Evolutionary conservation across 2,113 vertebrate species (phyloP).

Genomic region (Neotoma lepida): DNA sequence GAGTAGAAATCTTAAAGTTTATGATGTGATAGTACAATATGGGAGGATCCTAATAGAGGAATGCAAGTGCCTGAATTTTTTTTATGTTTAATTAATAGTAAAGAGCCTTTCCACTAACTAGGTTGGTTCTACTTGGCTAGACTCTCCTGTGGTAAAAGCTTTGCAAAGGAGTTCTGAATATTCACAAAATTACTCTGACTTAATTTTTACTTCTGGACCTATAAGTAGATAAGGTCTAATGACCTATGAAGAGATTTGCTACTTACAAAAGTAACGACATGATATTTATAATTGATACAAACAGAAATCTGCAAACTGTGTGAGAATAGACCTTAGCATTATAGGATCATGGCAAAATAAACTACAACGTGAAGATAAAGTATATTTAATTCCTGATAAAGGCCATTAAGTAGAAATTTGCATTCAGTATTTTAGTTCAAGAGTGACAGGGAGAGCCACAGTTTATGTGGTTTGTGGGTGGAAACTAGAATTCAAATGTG

Average conservation of each 20-base stretch:
- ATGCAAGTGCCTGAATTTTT: background rate
- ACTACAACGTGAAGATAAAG: background rate
- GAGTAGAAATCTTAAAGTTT: background rate
- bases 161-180: background rate
- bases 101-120: background rate
- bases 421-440: background rate
- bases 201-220: background rate
- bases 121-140: background rate
- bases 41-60: background rate
- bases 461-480: background rate
- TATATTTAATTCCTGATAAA: background rate
- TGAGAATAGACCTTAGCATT: background rate
- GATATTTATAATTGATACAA: background rate
- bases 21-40: too few relatives aligned
- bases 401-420: background rate
- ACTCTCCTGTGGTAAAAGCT: background rate
- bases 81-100: background rate
- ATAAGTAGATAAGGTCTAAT: background rate
- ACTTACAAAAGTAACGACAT: background rate
- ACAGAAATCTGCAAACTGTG: background rate
- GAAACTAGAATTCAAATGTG: background rate
- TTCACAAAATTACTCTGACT: background rate
- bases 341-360: background rate
- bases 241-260: background rate
- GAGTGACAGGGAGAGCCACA: background rate